Evolutionary conservation across 2,888 invertebrate species (phyloP), one percentile per base, ranked within the genome.

Genomic region (Thymelicus acteon): DNA sequence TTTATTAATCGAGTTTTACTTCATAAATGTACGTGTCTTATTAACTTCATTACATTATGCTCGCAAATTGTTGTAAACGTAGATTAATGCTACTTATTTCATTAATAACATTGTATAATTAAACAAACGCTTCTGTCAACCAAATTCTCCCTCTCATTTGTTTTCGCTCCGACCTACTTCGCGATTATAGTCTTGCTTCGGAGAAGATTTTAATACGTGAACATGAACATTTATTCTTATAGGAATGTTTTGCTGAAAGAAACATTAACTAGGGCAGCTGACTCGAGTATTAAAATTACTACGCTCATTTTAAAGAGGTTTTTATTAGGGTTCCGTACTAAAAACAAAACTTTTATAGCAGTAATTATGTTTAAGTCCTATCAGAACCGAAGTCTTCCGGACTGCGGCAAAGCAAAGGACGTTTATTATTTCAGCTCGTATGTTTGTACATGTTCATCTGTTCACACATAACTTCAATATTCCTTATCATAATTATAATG

Each of bases 141-240:
- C 19, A 52, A n/a, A n/a, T 15, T n/a, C n/a, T 15, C 1, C 37
- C 37, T 7, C 12, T 39, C 63, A 52, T 49, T 63, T 63, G 12
- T 63, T 39, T 63, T 49, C 37, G 2, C 31, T n/a, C 3, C 63
- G 63, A 37, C 63, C 63, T 52, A 63, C 52, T 39, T 63, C 37
- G 37, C 24, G 54, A 52, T 12, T 24, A 24, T 54, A 54, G 54
- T 54, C 24, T 54, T 24, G 54, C 24, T 24, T 24, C 13, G 13
- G 13, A 44, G 52, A 64, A 64, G 40, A 65, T 44, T 65, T 65
- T 65, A 65, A 65, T 65, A 65, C 19, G 64, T 19, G 62, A 63
- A 64, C 64, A 57, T 65, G 64, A 65, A 65, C 65, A 65, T 65
- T 65, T 57, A 44, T 57, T 65, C 44, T 65, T 47, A 65, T 57